Evolutionary conservation across 1,140 invertebrate genomes (phyloP), one percentile per base, ranked within the genome.

Genomic region (Heliconius melpomene): DNA sequence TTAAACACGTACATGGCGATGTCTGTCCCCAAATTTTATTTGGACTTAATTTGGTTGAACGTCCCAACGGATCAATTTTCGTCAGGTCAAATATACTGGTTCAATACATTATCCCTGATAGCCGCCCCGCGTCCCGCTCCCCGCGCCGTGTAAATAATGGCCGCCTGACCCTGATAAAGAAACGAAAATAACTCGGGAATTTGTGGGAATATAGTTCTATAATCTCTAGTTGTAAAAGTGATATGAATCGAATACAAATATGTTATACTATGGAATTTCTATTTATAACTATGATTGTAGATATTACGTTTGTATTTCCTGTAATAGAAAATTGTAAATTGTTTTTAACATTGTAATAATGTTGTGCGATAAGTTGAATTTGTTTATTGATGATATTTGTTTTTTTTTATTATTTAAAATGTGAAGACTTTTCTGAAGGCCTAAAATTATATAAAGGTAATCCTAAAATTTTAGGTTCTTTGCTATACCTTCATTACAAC

Each of bases 141-240:
- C 60, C 74, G 52, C 77, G 74, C 66, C 83, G 86, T 86, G 88
- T 88, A 89, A 89, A 91, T 88, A 90, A 77, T 86, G 40, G 74
- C 77, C 85, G 70, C 85, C 82, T 88, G 88, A 90, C 89, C 89
- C 85, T 90, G 90, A 89, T 91, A 88, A 84, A 84, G 84, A 82
- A 86, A 88, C 90, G 73, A 87, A 91, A 91, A 91, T 91, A 91
- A 88, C 88, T 85, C 87, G 84, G 83, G 74, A 36, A 36, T 36
- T 36, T 75, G 66, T 72, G 73, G 78, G 71, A 52, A 78, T 78
- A 70, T 78, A 71, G 66, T 52, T 23, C 76, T 82, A 79, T 80
- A 78, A 87, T 83, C 76, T 83, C 79, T 78, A 70, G 78, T 80
- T 79, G 72, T 79, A 74, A 71, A 9, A 29, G 36, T 16, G 52